Base-by-base conservation (phyloP, 2,888 invertebrate species). In the Chironomus riparius region DNA sequence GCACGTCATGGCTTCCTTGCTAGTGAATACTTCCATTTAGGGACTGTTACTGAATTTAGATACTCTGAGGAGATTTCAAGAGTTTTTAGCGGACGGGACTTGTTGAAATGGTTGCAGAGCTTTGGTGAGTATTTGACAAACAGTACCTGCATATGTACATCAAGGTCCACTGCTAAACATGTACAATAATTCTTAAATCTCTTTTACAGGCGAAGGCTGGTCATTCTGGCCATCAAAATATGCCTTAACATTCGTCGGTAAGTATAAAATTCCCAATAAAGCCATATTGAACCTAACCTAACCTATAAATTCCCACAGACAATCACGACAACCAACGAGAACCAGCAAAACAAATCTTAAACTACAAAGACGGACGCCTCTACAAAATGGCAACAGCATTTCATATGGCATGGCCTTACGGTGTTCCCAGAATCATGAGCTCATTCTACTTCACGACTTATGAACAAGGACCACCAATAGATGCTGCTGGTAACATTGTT, bases 311-410 rank as follows among this genome's bases (percentile, higher is more conserved):
- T 13, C 6, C 13, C n/a, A 50, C 15, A 56, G 65, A 65, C 10
- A 65, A 65, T 10, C 65, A 65, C 24, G 65, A 95, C 81, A 94
- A 92, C 81, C 95, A 95, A 82, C 87, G 96, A 80, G 86, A 94
- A 80, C 91, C 90, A 4, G 21, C 24, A 3, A 38, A 38, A 38
- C 89, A 90, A 78, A 88, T 92, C 68, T 85, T 93, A 4, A 92
- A 90, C 2, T 88, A 92, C 83, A 92, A 92, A 80, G 82, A 84
- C 0, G 50, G 91, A 0, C 89, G 86, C 79, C 85, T 85, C 61
- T 93, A 93, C 83, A 93, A 90, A 83, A 90, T 87, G 86, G 96
- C 95, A 0, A 90, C 89, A 3, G 93, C 93, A 0, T 96, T 95
- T 83, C 93, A 92, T 88, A 85, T 97, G 82, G 94, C 95, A 0